These are phyloP conservation scores for Erynnis tages DNA, from an alignment of 2,888 invertebrate genomes.

Conservation along the genomic window DNA sequence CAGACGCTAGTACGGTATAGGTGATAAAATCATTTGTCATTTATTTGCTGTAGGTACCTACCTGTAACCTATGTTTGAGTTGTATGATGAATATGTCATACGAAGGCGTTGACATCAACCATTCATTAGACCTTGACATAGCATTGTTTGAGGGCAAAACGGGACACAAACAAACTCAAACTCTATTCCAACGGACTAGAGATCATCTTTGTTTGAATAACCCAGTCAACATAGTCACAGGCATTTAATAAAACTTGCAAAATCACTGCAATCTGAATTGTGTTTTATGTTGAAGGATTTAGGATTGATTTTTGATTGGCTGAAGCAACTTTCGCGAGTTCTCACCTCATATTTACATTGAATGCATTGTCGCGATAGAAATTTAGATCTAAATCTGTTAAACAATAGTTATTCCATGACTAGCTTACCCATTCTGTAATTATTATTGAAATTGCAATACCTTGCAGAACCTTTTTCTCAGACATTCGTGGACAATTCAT, in stretches of 20 bases:
- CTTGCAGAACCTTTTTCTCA: no score
- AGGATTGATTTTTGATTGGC: neutral
- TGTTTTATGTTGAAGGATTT: neutral
- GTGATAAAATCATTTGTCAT: no score
- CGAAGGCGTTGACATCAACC: constrained; percentile 17
- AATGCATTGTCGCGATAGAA: neutral
- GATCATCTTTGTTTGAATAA: neutral
- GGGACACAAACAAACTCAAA: neutral
- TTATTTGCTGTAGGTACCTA: neutral
- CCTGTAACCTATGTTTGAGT: neutral
- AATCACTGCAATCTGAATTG: neutral
- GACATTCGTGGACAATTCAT: no score
- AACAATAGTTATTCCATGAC: no score
- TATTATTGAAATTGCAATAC: no score
- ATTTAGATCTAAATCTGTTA: constrained; percentile 2
- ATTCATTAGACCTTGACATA: constrained; percentile 40
- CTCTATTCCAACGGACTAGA: neutral
- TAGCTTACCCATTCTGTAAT: no score
- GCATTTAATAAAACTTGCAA: constrained; percentile 9
- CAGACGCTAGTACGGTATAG: no score
- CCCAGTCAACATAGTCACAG: neutral
- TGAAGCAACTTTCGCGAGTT: neutral
- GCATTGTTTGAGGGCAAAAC: constrained; percentile 34
- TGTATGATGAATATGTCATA: constrained; percentile 7
- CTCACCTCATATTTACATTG: constrained; percentile 5